Conservation (phyloP, 1,140 invertebrate genomes). For the Diorhabda sublineata region DNA sequence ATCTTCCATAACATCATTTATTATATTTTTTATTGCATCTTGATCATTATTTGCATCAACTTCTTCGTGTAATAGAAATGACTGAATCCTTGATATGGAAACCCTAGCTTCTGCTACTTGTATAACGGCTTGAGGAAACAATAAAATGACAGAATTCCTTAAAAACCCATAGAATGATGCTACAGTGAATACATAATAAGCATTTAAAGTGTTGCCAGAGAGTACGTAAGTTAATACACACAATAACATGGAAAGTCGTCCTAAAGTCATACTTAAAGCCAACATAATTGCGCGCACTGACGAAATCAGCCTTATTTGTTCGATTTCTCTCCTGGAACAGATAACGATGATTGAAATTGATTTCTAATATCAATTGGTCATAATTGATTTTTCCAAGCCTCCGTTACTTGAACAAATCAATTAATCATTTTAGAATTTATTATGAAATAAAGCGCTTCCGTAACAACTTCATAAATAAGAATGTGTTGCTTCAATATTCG, state of each 20-base stretch:
- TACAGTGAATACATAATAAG: conserved; percentile 69
- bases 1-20: background rate
- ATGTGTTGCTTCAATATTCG: too few relatives aligned
- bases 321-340: conserved; percentile 37
- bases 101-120: conserved; percentile 61
- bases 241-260: conserved; percentile 71
- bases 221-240: conserved; percentile 71
- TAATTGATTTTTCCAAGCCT: too few relatives aligned
- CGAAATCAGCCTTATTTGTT: conserved; percentile 32
- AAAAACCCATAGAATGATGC: conserved; percentile 69
- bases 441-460: too few relatives aligned
- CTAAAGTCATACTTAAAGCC: conserved; percentile 66
- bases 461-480: too few relatives aligned
- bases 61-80: conserved; percentile 48
- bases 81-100: conserved; percentile 62
- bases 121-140: conserved; percentile 60
- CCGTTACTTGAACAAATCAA: too few relatives aligned
- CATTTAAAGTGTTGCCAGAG: conserved; percentile 62
- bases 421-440: too few relatives aligned
- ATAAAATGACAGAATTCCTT: conserved; percentile 65
- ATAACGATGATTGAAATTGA: conserved; percentile 50
- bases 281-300: conserved; percentile 67
- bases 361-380: too few relatives aligned
- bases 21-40: background rate
- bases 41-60: background rate